Evolutionary conservation across 1,140 invertebrate species (phyloP).

Genomic region (Antheraea mylitta): DNA sequence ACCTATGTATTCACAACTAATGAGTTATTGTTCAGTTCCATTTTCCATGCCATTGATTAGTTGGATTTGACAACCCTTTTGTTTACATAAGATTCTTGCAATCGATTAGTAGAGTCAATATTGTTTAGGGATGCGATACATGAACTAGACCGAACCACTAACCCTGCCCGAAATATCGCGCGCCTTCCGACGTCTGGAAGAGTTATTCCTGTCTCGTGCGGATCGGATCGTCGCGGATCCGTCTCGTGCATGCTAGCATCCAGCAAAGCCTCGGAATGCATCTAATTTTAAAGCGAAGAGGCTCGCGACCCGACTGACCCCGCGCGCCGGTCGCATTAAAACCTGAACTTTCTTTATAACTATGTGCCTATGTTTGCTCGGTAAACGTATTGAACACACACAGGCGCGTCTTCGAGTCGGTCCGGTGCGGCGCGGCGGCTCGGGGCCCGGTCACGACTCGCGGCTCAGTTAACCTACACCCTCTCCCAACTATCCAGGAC

Average conservation of each 20-base stretch:
- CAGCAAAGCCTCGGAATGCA: constrained; percentile 72
- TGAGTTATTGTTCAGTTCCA: background rate
- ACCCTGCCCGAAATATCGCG: constrained; percentile 67
- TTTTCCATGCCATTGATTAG: too few species aligned
- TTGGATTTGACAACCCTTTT: background rate
- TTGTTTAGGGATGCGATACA: constrained; percentile 27
- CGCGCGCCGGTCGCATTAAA: constrained; percentile 67
- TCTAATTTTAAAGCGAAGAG: constrained; percentile 77
- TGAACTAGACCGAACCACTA: constrained; percentile 65
- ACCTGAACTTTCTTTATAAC: constrained; percentile 78
- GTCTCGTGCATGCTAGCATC: constrained; percentile 43
- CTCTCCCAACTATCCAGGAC: constrained; percentile 68
- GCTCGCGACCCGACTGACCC: constrained; percentile 74
- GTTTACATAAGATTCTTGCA: background rate
- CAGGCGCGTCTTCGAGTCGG: constrained; percentile 38
- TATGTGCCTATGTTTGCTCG: constrained; percentile 70
- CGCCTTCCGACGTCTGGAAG: constrained; percentile 52
- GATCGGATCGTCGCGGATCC: constrained; percentile 54
- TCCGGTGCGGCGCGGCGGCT: constrained; percentile 41
- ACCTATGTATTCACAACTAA: background rate
- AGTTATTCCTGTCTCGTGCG: constrained; percentile 60
- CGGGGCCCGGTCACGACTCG: constrained; percentile 67
- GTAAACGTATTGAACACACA: constrained; percentile 70
- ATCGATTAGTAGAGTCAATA: constrained; percentile 21
- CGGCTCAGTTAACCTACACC: constrained; percentile 54